A percentile compares a stretch with the other conserved stretches of the same genome.
Conservation (phyloP, 2,888 invertebrate species). For the Byasa hedistus region DNA sequence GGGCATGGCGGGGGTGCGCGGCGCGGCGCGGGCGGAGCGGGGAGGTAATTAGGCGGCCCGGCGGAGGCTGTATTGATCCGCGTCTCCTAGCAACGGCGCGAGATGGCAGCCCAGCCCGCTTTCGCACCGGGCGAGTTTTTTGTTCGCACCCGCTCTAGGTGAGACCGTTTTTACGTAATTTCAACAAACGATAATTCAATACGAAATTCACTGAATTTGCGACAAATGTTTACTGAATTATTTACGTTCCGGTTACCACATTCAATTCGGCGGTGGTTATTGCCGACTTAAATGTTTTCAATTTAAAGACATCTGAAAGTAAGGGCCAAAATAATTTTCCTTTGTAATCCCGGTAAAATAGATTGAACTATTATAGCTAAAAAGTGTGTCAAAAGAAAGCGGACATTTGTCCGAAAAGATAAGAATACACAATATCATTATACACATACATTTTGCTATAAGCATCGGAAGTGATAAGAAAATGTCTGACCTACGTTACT, state of each 20-base stretch:
- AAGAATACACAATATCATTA: no score
- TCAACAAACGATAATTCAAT: conserved; percentile 68
- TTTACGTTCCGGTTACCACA: neutral
- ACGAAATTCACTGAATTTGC: conserved; percentile 53
- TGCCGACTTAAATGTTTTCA: neutral
- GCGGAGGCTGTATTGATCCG: conserved; percentile 79
- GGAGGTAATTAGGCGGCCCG: conserved; percentile 77
- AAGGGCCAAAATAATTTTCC: no score
- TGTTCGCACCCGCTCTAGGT: conserved; percentile 70
- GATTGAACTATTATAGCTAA: no score
- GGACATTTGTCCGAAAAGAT: no score
- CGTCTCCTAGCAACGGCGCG: conserved; percentile 75
- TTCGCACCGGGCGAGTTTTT: conserved; percentile 67
- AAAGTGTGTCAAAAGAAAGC: no score
- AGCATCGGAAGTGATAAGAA: no score
- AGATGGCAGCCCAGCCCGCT: conserved; percentile 72
- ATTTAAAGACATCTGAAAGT: no score
- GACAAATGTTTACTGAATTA: conserved; percentile 14
- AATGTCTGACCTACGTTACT: no score
- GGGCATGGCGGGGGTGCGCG: conserved; percentile 35
- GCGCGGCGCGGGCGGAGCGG: conserved; percentile 36
- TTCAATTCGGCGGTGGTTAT: neutral
- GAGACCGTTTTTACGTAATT: conserved; percentile 73
- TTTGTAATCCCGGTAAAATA: no score
- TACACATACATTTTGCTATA: no score